A percentile compares a stretch with the other conserved stretches of the same genome.
Conservation (phyloP, 1,140 invertebrate genomes). For the Cotesia typhae region DNA sequence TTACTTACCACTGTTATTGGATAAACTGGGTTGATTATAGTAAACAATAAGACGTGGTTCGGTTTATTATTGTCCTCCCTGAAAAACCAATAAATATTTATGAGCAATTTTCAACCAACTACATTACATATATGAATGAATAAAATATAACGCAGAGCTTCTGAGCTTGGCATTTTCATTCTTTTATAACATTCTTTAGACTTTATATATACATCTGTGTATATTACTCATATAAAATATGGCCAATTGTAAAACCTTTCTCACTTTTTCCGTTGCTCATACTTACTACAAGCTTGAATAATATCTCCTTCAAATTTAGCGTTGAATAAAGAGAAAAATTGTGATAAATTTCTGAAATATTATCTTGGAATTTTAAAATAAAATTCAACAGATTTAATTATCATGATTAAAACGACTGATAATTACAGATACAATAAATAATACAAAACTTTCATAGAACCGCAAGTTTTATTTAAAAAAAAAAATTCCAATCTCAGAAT, state of each 20-base stretch:
- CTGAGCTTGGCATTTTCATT: too few species aligned
- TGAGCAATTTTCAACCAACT: slow-evolving; percentile 18
- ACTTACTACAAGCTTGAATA: too few species aligned
- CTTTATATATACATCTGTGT: too few species aligned
- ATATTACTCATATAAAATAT: neutral
- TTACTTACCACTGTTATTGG: slow-evolving; percentile 97
- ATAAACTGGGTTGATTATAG: slow-evolving; percentile 96
- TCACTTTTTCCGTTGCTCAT: too few species aligned
- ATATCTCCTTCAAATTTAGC: neutral
- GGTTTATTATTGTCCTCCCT: slow-evolving; percentile 70
- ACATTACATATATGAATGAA: slow-evolving; percentile 9
- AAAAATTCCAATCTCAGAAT: too few species aligned
- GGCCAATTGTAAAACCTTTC: too few species aligned
- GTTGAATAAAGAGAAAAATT: neutral
- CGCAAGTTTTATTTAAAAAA: too few species aligned
- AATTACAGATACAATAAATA: too few species aligned
- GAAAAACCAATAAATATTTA: slow-evolving; percentile 43
- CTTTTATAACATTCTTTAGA: too few species aligned
- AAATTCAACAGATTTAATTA: neutral
- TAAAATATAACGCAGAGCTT: neutral
- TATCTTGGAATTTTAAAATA: slow-evolving; percentile 11
- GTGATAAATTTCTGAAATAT: too few species aligned
- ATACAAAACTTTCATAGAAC: too few species aligned
- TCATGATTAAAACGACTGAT: too few species aligned
- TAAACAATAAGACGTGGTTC: slow-evolving; percentile 94